A percentile compares a stretch with the other conserved stretches of the same genome.
phyloP scores from a whole-genome alignment of 2,797 vertebrate genomes.

The Platyrinchus mystaceus region DNA sequence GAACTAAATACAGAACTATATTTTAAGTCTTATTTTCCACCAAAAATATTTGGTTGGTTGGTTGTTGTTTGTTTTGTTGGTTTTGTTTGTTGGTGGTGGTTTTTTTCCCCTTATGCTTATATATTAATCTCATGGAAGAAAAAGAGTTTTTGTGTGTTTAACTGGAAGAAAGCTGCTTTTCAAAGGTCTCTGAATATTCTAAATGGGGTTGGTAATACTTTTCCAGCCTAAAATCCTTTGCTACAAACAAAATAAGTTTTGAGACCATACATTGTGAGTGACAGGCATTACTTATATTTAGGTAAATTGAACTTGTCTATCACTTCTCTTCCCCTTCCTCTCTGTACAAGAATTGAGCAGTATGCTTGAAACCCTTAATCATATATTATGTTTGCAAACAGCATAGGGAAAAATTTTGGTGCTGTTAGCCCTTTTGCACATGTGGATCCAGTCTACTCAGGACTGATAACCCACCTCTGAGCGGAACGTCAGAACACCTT shows the following conservation, averaged over 20 bases:
- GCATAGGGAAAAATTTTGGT: background rate
- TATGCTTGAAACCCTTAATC: background rate
- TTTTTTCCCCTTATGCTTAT: background rate
- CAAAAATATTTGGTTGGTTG: background rate
- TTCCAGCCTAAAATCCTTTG: background rate
- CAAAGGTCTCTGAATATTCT: background rate
- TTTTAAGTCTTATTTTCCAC: background rate
- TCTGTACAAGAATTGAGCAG: background rate
- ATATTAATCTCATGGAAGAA: background rate
- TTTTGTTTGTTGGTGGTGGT: background rate
- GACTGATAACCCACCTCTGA: background rate
- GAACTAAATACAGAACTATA: background rate
- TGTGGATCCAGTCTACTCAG: background rate
- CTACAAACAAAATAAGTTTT: background rate
- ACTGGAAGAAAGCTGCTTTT: background rate
- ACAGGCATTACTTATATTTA: background rate
- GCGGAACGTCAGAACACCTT: background rate
- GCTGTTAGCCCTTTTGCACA: fast-evolving
- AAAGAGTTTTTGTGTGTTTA: background rate
- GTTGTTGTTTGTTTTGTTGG: too few relatives aligned
- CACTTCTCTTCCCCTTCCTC: fast-evolving
- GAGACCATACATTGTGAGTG: background rate
- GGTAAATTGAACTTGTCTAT: background rate
- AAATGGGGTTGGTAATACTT: background rate
- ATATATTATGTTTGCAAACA: background rate